Evolutionary conservation across 1,140 invertebrate species (phyloP).

Genomic region (Sinonovacula constricta): DNA sequence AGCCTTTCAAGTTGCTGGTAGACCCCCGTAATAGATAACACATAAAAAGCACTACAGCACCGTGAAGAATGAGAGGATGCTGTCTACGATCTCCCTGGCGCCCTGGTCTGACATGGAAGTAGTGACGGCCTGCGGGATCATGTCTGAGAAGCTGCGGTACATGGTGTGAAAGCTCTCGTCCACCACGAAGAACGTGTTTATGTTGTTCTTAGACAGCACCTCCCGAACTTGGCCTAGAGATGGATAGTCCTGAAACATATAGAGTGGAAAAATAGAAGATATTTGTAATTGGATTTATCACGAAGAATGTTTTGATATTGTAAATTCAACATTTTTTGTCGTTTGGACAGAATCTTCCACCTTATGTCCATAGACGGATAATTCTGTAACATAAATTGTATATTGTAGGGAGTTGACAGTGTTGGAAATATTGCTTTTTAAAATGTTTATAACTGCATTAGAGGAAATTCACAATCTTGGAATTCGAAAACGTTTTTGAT

Average conservation of each 20-base stretch:
- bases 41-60: no score
- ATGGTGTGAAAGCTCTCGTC: conserved; percentile 93
- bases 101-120: conserved; percentile 10
- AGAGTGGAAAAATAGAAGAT: conserved; percentile 23
- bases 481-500: no score
- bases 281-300: conserved; percentile 81
- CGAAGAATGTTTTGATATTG: conserved; percentile 97
- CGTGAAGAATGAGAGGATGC: conserved; percentile 20
- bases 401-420: no score
- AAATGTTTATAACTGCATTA: no score
- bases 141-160: conserved; percentile 90
- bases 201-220: not conserved
- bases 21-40: no score
- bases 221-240: conserved; percentile 81
- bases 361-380: conserved; percentile 96
- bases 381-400: no score
- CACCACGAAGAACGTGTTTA: conserved; percentile 81
- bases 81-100: conserved; percentile 7
- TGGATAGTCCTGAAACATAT: not conserved
- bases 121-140: conserved; percentile 85
- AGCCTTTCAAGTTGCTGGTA: no score
- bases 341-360: conserved; percentile 90
- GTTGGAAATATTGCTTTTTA: no score
- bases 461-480: no score
- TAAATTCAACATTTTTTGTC: no score